Evolutionary conservation across 2,113 vertebrate genomes (phyloP).

Genomic region (Engraulis encrasicolus): DNA sequence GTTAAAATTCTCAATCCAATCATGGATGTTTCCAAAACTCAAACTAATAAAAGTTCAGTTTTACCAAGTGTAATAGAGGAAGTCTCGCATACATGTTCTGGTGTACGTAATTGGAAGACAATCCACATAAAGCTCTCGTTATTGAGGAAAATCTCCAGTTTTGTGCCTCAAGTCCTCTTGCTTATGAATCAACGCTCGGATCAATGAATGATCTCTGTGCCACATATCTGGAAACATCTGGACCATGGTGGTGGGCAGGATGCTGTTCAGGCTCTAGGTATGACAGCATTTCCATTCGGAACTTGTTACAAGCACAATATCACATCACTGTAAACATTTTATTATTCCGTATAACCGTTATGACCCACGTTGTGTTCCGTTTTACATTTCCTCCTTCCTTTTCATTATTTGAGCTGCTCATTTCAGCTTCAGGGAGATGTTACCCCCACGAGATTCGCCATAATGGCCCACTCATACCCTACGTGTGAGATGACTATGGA

Average conservation of each 20-base stretch:
- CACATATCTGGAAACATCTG: not conserved
- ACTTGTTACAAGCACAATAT: not conserved
- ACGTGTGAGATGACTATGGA: no score
- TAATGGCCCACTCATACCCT: no score
- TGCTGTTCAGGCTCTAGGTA: not conserved
- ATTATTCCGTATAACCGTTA: not conserved
- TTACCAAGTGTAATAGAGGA: not conserved
- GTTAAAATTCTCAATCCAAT: slow-evolving; percentile 12
- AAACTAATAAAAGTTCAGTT: not conserved
- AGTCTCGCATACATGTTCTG: not conserved
- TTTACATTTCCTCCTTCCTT: not conserved
- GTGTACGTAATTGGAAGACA: not conserved
- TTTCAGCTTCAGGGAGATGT: not conserved
- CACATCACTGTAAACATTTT: not conserved
- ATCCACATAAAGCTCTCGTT: not conserved
- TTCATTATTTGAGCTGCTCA: not conserved
- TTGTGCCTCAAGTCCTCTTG: not conserved
- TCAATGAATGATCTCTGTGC: not conserved
- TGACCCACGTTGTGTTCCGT: not conserved
- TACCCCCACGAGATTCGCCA: not conserved
- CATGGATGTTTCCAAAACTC: not conserved
- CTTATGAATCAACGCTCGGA: not conserved
- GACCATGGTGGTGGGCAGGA: not conserved
- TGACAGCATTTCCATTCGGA: slow-evolving; percentile 2
- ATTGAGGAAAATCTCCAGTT: slow-evolving; percentile 1